These are phyloP conservation scores for Salvelinus sp. DNA, from an alignment of 2,113 vertebrate species.

Conservation along the genomic window DNA sequence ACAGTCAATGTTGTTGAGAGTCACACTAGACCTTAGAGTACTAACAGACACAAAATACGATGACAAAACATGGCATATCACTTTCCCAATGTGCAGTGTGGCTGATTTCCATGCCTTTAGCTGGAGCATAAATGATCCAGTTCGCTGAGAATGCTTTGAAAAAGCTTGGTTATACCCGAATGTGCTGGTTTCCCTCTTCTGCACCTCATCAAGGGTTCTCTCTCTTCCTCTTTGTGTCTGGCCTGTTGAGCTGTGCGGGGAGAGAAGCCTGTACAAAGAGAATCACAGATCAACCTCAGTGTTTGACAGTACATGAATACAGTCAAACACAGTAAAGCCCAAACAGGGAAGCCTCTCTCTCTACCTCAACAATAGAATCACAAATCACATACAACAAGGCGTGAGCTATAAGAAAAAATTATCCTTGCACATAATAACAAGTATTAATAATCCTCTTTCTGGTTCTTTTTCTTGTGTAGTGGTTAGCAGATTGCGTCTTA, in stretches of 20 bases:
- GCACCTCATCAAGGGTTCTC: slow-evolving; percentile 60
- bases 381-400: slow-evolving; percentile 33
- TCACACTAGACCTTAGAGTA: slow-evolving; percentile 45
- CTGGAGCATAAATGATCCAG: slow-evolving; percentile 49
- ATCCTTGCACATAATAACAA: background rate
- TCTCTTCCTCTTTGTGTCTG: slow-evolving; percentile 50
- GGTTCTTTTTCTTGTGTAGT: background rate
- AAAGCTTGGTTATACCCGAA: slow-evolving; percentile 67
- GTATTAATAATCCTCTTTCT: slow-evolving; percentile 1
- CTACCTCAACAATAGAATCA: slow-evolving; percentile 39
- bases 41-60: slow-evolving; percentile 53
- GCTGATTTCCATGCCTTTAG: slow-evolving; percentile 39
- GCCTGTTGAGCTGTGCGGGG: slow-evolving; percentile 44
- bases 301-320: slow-evolving; percentile 48
- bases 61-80: slow-evolving; percentile 32
- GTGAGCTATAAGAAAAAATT: slow-evolving; percentile 4
- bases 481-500: background rate
- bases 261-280: slow-evolving; percentile 70
- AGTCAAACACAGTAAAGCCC: slow-evolving; percentile 56
- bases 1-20: slow-evolving; percentile 55
- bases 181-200: slow-evolving; percentile 62
- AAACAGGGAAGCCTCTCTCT: slow-evolving; percentile 45
- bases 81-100: slow-evolving; percentile 34
- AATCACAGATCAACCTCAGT: slow-evolving; percentile 66
- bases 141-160: slow-evolving; percentile 66